Percentiles rank a stretch among this genome's conserved stretches.
These are phyloP conservation scores for Lasioglossum albipes DNA, from an alignment of 1,140 invertebrate species.

Conservation along the genomic window DNA sequence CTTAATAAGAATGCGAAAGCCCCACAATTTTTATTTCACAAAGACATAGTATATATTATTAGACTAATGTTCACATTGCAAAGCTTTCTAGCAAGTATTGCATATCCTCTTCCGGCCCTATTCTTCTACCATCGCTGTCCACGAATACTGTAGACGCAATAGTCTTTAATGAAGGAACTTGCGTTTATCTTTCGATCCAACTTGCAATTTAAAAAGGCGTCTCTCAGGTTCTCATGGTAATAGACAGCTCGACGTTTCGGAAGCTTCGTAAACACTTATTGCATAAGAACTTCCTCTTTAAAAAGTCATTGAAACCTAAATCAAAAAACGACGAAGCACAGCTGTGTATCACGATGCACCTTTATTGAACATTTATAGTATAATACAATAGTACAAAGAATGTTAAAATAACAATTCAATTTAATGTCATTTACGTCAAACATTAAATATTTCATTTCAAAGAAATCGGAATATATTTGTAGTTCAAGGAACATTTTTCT, in stretches of 20 bases:
- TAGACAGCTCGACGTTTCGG: slow-evolving; percentile 33
- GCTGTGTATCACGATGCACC: too few species aligned
- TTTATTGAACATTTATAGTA: too few species aligned
- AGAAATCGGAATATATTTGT: too few species aligned
- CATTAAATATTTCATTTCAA: too few species aligned
- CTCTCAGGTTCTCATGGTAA: not conserved
- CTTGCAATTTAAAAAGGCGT: slow-evolving; percentile 29
- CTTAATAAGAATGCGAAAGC: too few species aligned
- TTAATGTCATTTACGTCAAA: too few species aligned
- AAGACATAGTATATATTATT: not conserved
- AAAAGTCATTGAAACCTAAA: not conserved
- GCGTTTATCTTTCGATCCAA: slow-evolving; percentile 38
- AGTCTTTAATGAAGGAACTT: slow-evolving; percentile 27
- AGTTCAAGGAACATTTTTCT: too few species aligned
- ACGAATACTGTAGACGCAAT: not conserved
- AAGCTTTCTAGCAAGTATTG: not conserved
- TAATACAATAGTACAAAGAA: too few species aligned
- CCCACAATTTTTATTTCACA: not conserved
- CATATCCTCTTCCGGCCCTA: not conserved
- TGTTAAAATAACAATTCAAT: too few species aligned
- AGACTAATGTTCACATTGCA: not conserved
- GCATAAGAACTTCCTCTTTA: too few species aligned
- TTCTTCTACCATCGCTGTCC: not conserved
- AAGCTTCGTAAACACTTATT: not conserved
- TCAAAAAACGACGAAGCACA: too few species aligned